Conservation (phyloP, 2,888 invertebrate species). For the Dryobota labecula region DNA sequence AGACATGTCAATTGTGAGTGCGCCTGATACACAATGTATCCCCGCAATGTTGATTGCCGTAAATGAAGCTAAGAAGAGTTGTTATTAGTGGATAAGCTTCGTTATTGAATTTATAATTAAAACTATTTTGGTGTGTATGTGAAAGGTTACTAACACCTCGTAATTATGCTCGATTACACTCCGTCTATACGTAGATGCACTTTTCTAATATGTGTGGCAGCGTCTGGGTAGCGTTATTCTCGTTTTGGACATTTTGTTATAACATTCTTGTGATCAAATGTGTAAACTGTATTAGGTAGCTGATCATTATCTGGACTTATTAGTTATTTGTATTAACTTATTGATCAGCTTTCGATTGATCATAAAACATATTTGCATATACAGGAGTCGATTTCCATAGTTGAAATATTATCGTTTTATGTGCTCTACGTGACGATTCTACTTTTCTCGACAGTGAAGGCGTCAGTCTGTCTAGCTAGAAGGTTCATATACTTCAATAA, state of each 20-base stretch:
- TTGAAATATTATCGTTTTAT: constrained; percentile 6
- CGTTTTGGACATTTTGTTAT: background rate
- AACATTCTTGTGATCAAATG: background rate
- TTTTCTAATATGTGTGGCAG: constrained; percentile 6
- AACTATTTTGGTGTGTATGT: background rate
- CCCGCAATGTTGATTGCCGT: too few species aligned
- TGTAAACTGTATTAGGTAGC: background rate
- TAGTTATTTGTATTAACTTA: background rate
- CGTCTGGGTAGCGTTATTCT: constrained; percentile 30
- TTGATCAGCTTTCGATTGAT: background rate
- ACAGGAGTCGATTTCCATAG: background rate
- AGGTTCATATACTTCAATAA: constrained; percentile 6
- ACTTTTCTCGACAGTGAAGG: constrained; percentile 5
- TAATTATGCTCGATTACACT: constrained; percentile 13
- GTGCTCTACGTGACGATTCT: background rate
- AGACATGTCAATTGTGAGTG: too few species aligned
- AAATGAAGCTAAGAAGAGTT: too few species aligned
- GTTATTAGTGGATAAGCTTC: too few species aligned
- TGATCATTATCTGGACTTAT: background rate
- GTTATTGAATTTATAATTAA: background rate
- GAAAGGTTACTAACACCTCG: constrained; percentile 20
- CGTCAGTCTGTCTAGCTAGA: constrained; percentile 29
- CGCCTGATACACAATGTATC: too few species aligned
- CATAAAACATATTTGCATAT: background rate
- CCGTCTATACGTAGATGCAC: constrained; percentile 30